A percentile compares a stretch with the other conserved stretches of the same genome.
phyloP scores from a whole-genome alignment of 35 echinoderm and acorn worm species.

The Strongylocentrotus purpuratus region DNA sequence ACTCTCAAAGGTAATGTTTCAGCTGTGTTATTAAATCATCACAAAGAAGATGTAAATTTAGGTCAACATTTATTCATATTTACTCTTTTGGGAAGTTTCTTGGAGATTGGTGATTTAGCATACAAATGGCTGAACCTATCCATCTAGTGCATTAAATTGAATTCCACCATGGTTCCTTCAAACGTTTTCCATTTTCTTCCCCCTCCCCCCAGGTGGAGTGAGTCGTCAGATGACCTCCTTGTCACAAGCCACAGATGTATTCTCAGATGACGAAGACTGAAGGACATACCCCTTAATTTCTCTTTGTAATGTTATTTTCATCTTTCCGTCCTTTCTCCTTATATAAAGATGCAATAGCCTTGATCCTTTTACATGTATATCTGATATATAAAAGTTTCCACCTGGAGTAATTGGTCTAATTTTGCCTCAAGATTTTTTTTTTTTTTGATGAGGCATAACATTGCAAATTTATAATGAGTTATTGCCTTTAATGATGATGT shows the following conservation, averaged over 20 bases:
- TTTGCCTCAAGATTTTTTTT: background rate
- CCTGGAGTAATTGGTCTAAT: background rate
- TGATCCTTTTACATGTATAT: background rate
- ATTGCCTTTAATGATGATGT: too few relatives aligned
- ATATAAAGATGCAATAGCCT: background rate
- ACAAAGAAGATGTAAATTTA: too few relatives aligned
- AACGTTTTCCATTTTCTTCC: background rate
- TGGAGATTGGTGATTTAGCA: background rate
- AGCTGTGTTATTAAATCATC: too few relatives aligned
- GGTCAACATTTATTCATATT: too few relatives aligned
- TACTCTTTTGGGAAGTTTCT: too few relatives aligned
- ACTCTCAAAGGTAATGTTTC: too few relatives aligned
- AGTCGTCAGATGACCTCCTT: constrained; percentile 48
- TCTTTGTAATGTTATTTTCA: background rate
- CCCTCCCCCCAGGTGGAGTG: constrained; percentile 17
- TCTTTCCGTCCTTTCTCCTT: background rate
- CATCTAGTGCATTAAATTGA: background rate
- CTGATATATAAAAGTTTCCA: background rate
- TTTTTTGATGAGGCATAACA: too few relatives aligned
- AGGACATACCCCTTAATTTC: background rate
- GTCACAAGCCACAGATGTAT: constrained; percentile 66
- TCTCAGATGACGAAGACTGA: constrained; percentile 68
- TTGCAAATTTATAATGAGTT: too few relatives aligned
- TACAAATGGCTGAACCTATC: background rate
- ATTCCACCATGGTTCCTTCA: background rate